Evolutionary conservation across 1,140 invertebrate species (phyloP).

Genomic region (Ladona fulva): DNA sequence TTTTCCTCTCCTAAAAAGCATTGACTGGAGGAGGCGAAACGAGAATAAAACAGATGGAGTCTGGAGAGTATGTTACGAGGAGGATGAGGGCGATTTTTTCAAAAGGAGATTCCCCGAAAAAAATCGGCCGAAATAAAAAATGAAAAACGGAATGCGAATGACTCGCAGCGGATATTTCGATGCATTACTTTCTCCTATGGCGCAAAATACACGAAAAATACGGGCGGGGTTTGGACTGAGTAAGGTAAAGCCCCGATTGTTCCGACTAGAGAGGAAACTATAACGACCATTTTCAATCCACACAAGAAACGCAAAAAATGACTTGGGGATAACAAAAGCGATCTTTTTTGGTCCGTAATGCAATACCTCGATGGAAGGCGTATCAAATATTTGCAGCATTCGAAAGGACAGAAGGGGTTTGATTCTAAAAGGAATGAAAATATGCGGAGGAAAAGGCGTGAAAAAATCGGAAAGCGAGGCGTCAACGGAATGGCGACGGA

Average conservation of each 20-base stretch:
- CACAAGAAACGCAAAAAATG: not conserved
- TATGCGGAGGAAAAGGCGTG: no score
- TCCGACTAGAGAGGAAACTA: not conserved
- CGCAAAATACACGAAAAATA: no score
- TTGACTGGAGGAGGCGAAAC: not conserved
- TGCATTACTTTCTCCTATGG: not conserved
- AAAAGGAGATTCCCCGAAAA: not conserved
- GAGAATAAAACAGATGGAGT: not conserved
- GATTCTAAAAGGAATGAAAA: no score
- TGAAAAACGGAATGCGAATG: not conserved
- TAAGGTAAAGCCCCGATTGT: not conserved
- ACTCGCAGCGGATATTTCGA: not conserved
- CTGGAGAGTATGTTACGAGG: not conserved
- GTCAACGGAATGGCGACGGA: no score
- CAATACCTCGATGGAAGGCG: no score
- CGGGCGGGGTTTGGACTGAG: no score
- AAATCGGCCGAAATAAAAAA: not conserved
- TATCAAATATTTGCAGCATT: no score
- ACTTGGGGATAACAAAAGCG: no score
- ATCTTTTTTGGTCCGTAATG: no score
- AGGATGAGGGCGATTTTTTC: not conserved
- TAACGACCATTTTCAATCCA: not conserved
- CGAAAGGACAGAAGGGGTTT: no score
- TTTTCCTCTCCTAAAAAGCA: not conserved
- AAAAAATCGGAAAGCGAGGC: no score